Percentiles rank a stretch among this genome's conserved stretches.
These are phyloP conservation scores for Piprites chloris DNA, from an alignment of 2,113 vertebrate species.

Conservation along the genomic window DNA sequence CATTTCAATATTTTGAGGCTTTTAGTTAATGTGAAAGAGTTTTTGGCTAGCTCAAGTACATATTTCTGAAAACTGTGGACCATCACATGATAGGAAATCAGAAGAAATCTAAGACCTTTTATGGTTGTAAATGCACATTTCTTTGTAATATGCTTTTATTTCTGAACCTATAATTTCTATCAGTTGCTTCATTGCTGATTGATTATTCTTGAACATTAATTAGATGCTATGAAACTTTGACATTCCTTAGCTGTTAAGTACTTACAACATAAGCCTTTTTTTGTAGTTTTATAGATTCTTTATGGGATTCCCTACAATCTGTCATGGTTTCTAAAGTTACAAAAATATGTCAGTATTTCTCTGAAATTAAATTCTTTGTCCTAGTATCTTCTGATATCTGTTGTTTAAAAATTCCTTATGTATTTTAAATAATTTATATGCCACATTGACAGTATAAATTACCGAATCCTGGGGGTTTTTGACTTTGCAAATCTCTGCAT, in stretches of 20 bases:
- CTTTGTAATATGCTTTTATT: not conserved
- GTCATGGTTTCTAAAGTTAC: not conserved
- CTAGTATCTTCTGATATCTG: not conserved
- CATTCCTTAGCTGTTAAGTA: not conserved
- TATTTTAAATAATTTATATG: not conserved
- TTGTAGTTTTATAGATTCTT: not conserved
- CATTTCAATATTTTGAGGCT: not conserved
- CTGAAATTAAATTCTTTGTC: not conserved
- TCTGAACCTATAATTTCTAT: not conserved
- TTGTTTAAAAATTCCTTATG: not conserved
- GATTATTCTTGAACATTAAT: not conserved
- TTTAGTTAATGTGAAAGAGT: not conserved
- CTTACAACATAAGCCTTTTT: not conserved
- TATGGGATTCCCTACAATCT: not conserved
- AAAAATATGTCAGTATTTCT: not conserved
- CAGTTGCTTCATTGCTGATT: not conserved
- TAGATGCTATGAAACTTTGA: not conserved
- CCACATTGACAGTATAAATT: not conserved
- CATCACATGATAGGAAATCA: not conserved
- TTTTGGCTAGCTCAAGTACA: not conserved
- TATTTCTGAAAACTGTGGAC: not conserved
- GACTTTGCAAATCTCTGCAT: not conserved
- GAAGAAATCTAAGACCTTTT: not conserved
- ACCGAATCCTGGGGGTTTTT: fast-evolving
- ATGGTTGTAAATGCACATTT: not conserved